Evolutionary conservation across 2,797 vertebrate genomes (phyloP), one percentile per base, ranked within the genome.

Genomic region (Danio choprae): DNA sequence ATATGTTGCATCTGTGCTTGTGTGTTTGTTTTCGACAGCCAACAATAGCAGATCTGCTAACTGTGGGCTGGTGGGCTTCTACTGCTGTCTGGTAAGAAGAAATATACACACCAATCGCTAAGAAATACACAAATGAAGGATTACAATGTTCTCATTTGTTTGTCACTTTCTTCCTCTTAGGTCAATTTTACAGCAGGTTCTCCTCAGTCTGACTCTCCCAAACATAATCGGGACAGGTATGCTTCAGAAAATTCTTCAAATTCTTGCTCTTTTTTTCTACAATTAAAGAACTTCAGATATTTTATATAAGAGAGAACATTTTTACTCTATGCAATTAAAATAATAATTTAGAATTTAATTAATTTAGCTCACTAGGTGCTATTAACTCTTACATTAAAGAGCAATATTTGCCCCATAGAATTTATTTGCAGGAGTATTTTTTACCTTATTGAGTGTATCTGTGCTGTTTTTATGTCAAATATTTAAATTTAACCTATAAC

Each of bases 11-110:
- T 64, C 11, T 18, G 20, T 79, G 55, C 68, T 67, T 83, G 12
- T 79, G 10, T 68, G 15, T 70, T 22, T 79, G 51, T 22, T 81
- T 46, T 74, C 79, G 36, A 59, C 87, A 99, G 97, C 98, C 98
- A 77, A 97, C 96, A 0, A 93, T 98, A 88, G 93, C 96, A 86
- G 97, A 99, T 86, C 82, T 99, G 84, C 92, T 99, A 73, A 96
- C 95, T 29, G 91, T 99, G 75, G 96, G 97, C 86, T 99, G 97
- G 97, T 98, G 97, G 98, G 97, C 97, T 44, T 97, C 97, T 1
- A 95, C 90, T 83, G 96, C 95, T 64, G 96, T 96, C 80, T 99
- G 98, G 98, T 99, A 90, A 95, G 97, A 43, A 65, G 9, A 41
- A 22, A 46, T 68, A 6, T 9, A 6, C 8, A 55, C 11, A 16